Conservation (phyloP, 2,797 vertebrate genomes). For the Glossophaga mutica region DNA sequence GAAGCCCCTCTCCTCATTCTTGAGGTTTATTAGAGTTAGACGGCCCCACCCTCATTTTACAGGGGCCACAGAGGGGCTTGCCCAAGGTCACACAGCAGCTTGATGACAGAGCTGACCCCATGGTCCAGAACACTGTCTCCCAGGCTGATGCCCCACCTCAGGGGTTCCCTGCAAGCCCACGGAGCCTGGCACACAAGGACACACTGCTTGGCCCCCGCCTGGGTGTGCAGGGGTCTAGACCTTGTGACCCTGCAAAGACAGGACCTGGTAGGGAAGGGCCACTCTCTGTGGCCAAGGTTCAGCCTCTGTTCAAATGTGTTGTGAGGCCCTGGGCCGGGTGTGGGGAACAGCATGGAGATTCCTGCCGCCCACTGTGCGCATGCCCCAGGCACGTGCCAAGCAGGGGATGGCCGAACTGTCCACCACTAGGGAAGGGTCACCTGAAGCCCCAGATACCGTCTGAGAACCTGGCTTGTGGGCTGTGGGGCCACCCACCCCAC, state of each 20-base stretch:
- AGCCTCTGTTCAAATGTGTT: neutral
- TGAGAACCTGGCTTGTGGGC: neutral
- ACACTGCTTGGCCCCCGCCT: neutral
- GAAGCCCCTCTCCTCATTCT: neutral
- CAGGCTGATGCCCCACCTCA: neutral
- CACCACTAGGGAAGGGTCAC: neutral
- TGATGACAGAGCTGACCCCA: neutral
- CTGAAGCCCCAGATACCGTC: neutral
- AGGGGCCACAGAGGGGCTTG: neutral
- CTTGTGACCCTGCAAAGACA: neutral
- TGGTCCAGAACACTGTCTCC: neutral
- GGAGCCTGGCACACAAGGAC: neutral
- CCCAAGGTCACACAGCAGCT: neutral
- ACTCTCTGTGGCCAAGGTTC: neutral
- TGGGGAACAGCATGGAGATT: constrained; percentile 14
- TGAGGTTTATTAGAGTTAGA: neutral
- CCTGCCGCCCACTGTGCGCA: neutral
- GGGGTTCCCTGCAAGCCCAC: neutral
- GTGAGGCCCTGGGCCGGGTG: neutral
- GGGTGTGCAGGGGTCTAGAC: neutral
- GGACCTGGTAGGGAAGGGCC: neutral
- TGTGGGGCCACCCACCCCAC: neutral
- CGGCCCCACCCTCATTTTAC: neutral
- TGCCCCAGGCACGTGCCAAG: neutral
- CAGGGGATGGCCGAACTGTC: neutral